Percentiles rank a stretch among this genome's conserved stretches.
Evolutionary conservation across 2,797 vertebrate genomes (phyloP).

Genomic region (Sorex maritimensis): DNA sequence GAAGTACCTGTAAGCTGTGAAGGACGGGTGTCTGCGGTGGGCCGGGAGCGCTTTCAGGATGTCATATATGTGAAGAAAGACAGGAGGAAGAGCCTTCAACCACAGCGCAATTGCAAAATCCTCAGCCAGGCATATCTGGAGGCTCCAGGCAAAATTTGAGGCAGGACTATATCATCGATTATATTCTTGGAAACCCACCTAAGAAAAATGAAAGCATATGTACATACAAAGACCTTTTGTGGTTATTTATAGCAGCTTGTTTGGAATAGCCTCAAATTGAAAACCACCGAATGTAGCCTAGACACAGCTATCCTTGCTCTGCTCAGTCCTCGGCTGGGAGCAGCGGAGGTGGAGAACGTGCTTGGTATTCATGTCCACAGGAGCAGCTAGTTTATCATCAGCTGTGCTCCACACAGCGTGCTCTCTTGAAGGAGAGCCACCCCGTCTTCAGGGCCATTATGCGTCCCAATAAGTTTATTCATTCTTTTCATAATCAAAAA

Average conservation of each 20-base stretch:
- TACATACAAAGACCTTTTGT: not conserved
- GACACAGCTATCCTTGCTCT: not conserved
- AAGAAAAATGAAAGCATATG: not conserved
- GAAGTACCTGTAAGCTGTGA: not conserved
- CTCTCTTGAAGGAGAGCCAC: not conserved
- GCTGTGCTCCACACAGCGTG: not conserved
- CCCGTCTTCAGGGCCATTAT: not conserved
- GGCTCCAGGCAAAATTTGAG: conserved; percentile 6
- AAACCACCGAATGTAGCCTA: too few relatives aligned
- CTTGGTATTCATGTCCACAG: not conserved
- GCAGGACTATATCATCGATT: not conserved
- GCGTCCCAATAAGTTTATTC: not conserved
- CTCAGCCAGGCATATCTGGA: not conserved
- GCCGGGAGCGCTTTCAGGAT: not conserved
- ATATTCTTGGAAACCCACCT: conserved; percentile 7
- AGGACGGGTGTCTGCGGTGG: not conserved
- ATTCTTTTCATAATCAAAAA: too few relatives aligned
- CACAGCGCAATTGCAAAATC: not conserved
- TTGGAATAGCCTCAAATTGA: too few relatives aligned
- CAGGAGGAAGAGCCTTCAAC: not conserved
- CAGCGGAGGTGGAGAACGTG: not conserved
- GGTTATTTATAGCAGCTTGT: not conserved
- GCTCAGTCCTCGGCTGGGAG: not conserved
- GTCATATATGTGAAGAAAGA: not conserved
- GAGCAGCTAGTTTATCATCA: not conserved